Base-by-base conservation (phyloP, 1,140 invertebrate genomes). In the Druon quercuslanigerum region DNA sequence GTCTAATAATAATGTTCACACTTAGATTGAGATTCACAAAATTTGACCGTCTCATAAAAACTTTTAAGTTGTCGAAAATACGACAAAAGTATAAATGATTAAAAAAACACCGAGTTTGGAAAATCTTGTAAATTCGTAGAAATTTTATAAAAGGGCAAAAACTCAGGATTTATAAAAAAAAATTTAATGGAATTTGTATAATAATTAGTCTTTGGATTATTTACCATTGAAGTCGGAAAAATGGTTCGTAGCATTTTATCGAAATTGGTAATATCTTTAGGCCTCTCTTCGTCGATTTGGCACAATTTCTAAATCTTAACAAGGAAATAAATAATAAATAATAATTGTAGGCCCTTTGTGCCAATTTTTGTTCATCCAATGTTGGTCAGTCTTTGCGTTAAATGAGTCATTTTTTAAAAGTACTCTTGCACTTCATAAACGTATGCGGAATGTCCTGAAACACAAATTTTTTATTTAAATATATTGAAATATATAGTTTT, bases 361-460 rank as follows among this genome's bases (percentile, higher is more conserved):
- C 60, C 74, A 73, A 57, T 51, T 60, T 81, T 76, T 50, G 12
- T 46, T 79, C 60, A 51, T 78, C 33, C 51, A 73, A 71, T 60
- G 25, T 57, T 77, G 71, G 20, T 84, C 81, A 83, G 82, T 84
- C 80, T 87, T 77, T 51, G 25, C 19, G 60, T 73, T n/a, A 51
- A 73, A 71, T 16, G 20, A 51, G 12, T 46, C 7, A 46, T 46
- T 46, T 8, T 46, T 81, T 51, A 72, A n/a, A 66, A 79, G 74
- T 46, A 40, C 50, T 50, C 51, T 73, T 78, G 40, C 20, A 71
- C 74, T 85, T 93, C 90, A 94, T 82, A 94, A 92, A 83, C 92
- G 91, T 87, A 94, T 94, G 75, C 93, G 90, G 86, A 94, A 94
- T 73, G 93, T 92, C 79, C 94, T 94, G 91, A 81, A 93, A 94